Evolutionary conservation across 2,113 vertebrate species (phyloP), one percentile per base, ranked within the genome.

Genomic region (Apistogramma diplotaenia): DNA sequence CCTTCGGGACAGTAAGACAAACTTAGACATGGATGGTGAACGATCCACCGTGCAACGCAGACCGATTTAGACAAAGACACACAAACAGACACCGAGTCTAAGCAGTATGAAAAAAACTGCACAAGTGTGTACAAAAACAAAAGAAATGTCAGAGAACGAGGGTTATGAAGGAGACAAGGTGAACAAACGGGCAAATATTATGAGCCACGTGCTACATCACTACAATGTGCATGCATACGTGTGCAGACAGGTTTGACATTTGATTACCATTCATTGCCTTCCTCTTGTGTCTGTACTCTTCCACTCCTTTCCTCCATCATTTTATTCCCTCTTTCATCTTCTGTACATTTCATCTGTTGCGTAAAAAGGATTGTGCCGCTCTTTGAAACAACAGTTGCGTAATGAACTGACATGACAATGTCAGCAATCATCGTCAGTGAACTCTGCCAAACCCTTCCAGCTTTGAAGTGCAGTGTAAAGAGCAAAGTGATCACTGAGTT

Each of bases 341-440:
- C 40, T 25, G 13, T 55, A 8, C 1, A 0, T 84, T 89, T 81
- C 43, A 74, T 71, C 46, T 79, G 71, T 59, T 65, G n/a, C 49
- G 37, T 40, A 19, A 16, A 76, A 65, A 62, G 72, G 11, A 60
- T 56, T 2, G 40, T 6, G 23, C 65, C 79, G 58, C 59, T 71
- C 70, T 78, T 78, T 76, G 82, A 82, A 83, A 88, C 51, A 73
- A 78, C 83, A 78, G n/a, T 70, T 73, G 72, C 57, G 76, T 82
- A 88, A 89, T 85, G 56, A 87, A 85, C 82, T 61, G 82, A 76
- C 60, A 40, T 16, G 55, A 31, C 58, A 65, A 43, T 75, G 58
- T 80, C 43, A 67, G 76, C 67, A 62, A 35, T 40, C 31, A 43
- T 85, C 12, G 13, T 73, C 65, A 25, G 3, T 72, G 67, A 86